Percentiles rank a stretch among this genome's conserved stretches.
Conservation (phyloP, 2,113 vertebrate species). For the Pavo muticus region DNA sequence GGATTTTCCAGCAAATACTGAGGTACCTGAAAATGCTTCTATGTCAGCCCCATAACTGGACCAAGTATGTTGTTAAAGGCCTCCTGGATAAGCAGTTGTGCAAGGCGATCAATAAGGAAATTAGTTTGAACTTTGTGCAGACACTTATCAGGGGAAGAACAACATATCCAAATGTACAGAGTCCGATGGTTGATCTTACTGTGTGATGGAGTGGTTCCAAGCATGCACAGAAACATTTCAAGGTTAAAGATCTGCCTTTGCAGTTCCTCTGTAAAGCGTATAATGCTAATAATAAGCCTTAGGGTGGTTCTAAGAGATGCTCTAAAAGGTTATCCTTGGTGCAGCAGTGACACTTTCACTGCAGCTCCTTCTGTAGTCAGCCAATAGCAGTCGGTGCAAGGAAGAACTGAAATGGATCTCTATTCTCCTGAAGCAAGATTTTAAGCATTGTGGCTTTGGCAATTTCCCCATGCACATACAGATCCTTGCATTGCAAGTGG, state of each 20-base stretch:
- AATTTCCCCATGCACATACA: not conserved
- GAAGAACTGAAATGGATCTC: not conserved
- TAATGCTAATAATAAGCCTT: not conserved
- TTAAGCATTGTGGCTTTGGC: not conserved
- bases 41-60: not conserved
- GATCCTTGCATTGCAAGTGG: not conserved
- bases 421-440: not conserved
- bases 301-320: not conserved
- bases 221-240: not conserved
- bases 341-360: not conserved
- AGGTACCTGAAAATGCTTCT: not conserved
- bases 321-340: not conserved
- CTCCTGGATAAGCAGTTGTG: not conserved
- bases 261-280: not conserved
- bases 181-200: not conserved
- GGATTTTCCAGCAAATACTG: not conserved
- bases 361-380: not conserved
- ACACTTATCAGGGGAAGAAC: not conserved
- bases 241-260: not conserved
- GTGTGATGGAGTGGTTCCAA: not conserved
- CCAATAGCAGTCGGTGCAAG: no score
- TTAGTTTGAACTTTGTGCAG: constrained; percentile 29
- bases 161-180: not conserved
- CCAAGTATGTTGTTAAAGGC: not conserved
- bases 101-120: not conserved